Conservation (phyloP, 2,888 invertebrate species). For the Drosophila lacicola region DNA sequence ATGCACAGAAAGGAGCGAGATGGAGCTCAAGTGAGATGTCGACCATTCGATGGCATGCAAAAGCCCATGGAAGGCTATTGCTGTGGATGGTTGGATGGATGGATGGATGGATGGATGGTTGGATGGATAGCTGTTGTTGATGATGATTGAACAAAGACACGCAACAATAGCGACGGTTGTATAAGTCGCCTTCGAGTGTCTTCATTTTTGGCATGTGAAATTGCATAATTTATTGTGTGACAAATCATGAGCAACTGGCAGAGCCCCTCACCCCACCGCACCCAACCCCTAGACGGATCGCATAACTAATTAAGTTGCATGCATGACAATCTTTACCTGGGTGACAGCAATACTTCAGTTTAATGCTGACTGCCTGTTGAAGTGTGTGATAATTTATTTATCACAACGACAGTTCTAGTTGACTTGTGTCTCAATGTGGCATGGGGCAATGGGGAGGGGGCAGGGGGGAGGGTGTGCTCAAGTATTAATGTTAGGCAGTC, state of each 20-base stretch:
- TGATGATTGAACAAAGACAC: constrained; percentile 77
- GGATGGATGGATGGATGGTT: constrained; percentile 20
- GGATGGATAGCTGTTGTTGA: constrained; percentile 44
- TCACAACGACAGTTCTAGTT: constrained; percentile 25
- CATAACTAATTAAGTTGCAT: constrained; percentile 62
- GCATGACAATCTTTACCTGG: constrained; percentile 43
- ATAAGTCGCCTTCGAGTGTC: constrained; percentile 48
- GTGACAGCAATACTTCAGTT: constrained; percentile 37
- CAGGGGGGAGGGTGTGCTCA: background rate
- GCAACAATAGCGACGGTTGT: constrained; percentile 57
- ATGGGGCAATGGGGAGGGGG: background rate
- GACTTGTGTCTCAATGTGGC: background rate
- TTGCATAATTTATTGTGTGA: constrained; percentile 80
- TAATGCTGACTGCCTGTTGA: constrained; percentile 26
- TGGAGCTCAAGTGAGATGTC: constrained; percentile 40
- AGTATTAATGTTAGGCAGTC: constrained; percentile 36
- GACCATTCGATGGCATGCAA: constrained; percentile 64
- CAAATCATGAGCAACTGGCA: constrained; percentile 66
- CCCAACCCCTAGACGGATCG: constrained; percentile 25
- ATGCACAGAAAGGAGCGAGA: constrained; percentile 28
- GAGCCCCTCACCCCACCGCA: background rate
- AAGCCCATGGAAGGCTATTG: constrained; percentile 39
- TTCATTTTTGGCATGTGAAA: constrained; percentile 75
- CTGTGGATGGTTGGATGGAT: constrained; percentile 14
- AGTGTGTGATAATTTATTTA: constrained; percentile 56